These are phyloP conservation scores for Acrossocheilus wenchowensis DNA, from an alignment of 2,797 vertebrate species.

Conservation along the genomic window DNA sequence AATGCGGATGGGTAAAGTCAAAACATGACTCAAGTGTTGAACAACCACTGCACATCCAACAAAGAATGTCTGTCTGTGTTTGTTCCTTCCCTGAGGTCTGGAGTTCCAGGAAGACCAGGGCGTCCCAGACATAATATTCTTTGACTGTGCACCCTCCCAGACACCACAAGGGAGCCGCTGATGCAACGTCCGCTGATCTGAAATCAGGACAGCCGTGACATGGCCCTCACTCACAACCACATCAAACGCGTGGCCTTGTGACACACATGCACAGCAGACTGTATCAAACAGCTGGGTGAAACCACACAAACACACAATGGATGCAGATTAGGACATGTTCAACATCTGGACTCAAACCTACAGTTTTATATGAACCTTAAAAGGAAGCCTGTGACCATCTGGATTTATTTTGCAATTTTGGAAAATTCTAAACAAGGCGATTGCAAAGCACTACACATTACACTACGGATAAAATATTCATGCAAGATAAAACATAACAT, in stretches of 20 bases:
- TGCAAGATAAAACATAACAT: not conserved
- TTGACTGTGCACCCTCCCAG: conserved; percentile 79
- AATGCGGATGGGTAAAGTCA: conserved; percentile 48
- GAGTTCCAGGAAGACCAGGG: conserved; percentile 76
- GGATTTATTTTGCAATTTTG: not conserved
- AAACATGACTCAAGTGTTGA: conserved; percentile 61
- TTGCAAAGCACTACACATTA: not conserved
- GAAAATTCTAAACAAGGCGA: not conserved
- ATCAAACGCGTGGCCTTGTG: conserved; percentile 74
- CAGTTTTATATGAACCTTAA: conserved; percentile 28
- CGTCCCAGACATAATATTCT: conserved; percentile 81
- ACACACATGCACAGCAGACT: conserved; percentile 59
- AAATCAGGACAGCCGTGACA: conserved; percentile 73
- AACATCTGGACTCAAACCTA: conserved; percentile 42
- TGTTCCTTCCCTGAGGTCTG: conserved; percentile 81
- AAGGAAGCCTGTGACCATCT: not conserved
- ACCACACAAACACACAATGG: conserved; percentile 17
- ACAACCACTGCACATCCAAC: conserved; percentile 72
- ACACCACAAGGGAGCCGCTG: conserved; percentile 80
- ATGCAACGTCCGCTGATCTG: conserved; percentile 80
- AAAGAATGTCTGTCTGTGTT: conserved; percentile 78
- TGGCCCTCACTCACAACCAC: conserved; percentile 75
- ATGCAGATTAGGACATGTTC: not conserved
- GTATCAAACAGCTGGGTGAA: conserved; percentile 34
- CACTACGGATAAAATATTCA: conserved; percentile 5